Evolutionary conservation across 2,113 vertebrate genomes (phyloP).

Genomic region (Glaucomys volans): DNA sequence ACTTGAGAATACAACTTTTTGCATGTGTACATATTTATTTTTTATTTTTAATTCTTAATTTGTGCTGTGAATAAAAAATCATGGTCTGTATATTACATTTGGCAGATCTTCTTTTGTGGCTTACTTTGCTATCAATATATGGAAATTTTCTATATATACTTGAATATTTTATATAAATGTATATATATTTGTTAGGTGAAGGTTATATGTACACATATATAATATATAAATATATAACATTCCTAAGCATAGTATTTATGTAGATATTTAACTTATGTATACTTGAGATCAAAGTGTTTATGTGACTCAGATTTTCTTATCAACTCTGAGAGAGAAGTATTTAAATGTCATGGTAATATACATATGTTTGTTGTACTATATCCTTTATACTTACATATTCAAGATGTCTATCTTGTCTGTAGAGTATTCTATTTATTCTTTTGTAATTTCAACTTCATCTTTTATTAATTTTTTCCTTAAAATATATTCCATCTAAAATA

Average conservation of each 20-base stretch:
- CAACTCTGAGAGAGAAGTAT: not conserved
- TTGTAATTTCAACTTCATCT: not conserved
- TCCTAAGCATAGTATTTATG: slow-evolving; percentile 21
- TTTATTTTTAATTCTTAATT: not conserved
- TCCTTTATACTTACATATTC: not conserved
- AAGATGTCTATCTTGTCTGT: not conserved
- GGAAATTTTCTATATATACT: not conserved
- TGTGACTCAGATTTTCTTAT: not conserved
- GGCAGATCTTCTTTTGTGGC: not conserved
- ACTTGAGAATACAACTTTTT: slow-evolving; percentile 23
- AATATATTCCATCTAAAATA: not conserved
- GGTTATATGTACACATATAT: not conserved
- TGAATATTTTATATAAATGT: not conserved
- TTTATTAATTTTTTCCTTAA: not conserved
- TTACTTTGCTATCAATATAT: not conserved
- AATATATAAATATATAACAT: not conserved
- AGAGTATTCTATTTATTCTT: not conserved
- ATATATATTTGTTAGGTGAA: not conserved
- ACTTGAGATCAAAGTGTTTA: slow-evolving; percentile 11
- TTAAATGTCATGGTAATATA: not conserved
- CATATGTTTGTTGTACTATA: not conserved
- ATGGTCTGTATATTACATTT: slow-evolving; percentile 22
- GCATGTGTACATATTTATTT: not conserved
- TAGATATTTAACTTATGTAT: not conserved
- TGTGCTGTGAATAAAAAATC: not conserved